A percentile compares a stretch with the other conserved stretches of the same genome.
Conservation (phyloP, 2,113 vertebrate species). For the Chaenocephalus aceratus region DNA sequence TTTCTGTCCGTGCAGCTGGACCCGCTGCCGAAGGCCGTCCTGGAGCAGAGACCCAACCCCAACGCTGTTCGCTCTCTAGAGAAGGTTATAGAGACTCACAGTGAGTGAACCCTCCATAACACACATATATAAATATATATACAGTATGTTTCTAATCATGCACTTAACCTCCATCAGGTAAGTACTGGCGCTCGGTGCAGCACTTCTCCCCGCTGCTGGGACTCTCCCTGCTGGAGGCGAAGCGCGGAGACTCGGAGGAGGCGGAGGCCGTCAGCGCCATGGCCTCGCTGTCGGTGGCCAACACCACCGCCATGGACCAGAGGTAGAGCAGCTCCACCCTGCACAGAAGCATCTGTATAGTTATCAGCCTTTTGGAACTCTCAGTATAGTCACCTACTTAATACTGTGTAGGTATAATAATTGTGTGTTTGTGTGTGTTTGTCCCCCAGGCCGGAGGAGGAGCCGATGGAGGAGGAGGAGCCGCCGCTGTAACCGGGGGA, state of each 20-base stretch:
- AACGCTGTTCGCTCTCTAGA: slow-evolving; percentile 91
- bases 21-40: slow-evolving; percentile 86
- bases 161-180: slow-evolving; percentile 76
- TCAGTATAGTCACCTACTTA: too few species aligned
- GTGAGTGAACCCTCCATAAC: slow-evolving; percentile 77
- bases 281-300: slow-evolving; percentile 91
- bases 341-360: too few species aligned
- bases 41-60: slow-evolving; percentile 90
- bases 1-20: slow-evolving; percentile 82
- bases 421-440: neutral
- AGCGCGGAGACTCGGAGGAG: slow-evolving; percentile 89
- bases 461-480: slow-evolving; percentile 94
- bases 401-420: neutral
- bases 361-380: too few species aligned
- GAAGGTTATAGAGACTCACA: slow-evolving; percentile 93
- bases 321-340: slow-evolving; percentile 72
- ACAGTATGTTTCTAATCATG: neutral
- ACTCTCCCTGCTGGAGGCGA: slow-evolving; percentile 89
- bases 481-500: slow-evolving; percentile 83
- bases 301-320: slow-evolving; percentile 79
- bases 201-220: slow-evolving; percentile 78
- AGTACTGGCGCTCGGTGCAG: slow-evolving; percentile 91
- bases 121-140: neutral
- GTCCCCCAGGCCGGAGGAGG: slow-evolving; percentile 85
- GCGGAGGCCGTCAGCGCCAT: slow-evolving; percentile 92